phyloP scores from a whole-genome alignment of 2,113 vertebrate species.

The Tetraodon nigroviridis region DNA sequence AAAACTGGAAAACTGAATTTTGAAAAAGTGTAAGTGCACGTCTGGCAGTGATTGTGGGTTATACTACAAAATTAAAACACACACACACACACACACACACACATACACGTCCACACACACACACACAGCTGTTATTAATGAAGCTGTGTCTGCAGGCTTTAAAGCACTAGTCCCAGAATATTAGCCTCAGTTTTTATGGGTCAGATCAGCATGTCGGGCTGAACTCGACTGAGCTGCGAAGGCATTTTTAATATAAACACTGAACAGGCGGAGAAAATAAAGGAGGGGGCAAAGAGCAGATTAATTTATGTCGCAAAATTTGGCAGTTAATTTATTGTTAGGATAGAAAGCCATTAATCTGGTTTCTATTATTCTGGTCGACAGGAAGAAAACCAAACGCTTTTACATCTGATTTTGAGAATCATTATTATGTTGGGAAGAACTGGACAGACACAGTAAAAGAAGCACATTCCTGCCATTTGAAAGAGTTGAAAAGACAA shows the following conservation, averaged over 20 bases:
- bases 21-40: conserved; percentile 8
- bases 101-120: conserved; percentile 15
- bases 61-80: conserved; percentile 28
- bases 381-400: neutral
- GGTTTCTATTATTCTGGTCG: conserved; percentile 8
- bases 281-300: neutral
- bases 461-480: no score
- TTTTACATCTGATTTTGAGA: no score
- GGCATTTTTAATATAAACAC: conserved; percentile 3
- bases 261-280: conserved; percentile 4
- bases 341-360: conserved; percentile 21
- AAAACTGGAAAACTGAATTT: neutral
- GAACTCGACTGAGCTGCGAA: conserved; percentile 10
- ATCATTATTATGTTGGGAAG: no score
- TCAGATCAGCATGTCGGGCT: conserved; percentile 20
- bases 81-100: conserved; percentile 14
- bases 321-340: conserved; percentile 13
- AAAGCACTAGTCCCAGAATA: conserved; percentile 20
- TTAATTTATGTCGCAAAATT: conserved; percentile 1
- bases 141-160: conserved; percentile 39
- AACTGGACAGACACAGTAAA: no score
- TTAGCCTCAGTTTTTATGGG: conserved; percentile 15
- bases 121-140: conserved; percentile 31
- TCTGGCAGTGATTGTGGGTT: conserved; percentile 31
- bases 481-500: no score